Evolutionary conservation across 2,888 invertebrate genomes (phyloP).

Genomic region (Netelia melanura): DNA sequence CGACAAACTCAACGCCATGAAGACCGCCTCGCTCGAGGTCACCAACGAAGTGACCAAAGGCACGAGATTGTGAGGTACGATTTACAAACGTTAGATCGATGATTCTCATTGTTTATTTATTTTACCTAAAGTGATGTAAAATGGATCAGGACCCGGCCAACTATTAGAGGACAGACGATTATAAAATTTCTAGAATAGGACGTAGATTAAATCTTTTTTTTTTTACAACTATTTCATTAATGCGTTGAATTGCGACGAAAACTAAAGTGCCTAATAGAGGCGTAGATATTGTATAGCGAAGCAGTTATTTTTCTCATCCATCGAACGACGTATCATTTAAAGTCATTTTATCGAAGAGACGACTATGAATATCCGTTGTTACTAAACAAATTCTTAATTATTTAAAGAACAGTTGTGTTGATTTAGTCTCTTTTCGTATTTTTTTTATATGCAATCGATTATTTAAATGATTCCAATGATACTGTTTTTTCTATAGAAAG

Average conservation of each 20-base stretch:
- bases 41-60: conserved; percentile 82
- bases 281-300: conserved; percentile 6
- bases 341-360: not conserved
- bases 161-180: not conserved
- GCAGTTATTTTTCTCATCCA: too few relatives aligned
- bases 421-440: too few relatives aligned
- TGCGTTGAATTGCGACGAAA: not conserved
- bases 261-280: conserved; percentile 44
- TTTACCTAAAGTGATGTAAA: not conserved
- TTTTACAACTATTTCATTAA: not conserved
- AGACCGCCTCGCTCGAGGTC: conserved; percentile 81
- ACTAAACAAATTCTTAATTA: not conserved
- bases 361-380: not conserved
- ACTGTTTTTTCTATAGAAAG: not conserved
- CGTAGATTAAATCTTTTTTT: not conserved
- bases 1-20: conserved; percentile 81
- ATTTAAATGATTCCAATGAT: not conserved
- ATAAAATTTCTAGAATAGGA: not conserved
- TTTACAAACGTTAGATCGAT: not conserved
- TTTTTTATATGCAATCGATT: not conserved
- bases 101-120: conserved; percentile 8
- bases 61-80: conserved; percentile 78
- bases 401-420: not conserved
- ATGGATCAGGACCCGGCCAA: not conserved
- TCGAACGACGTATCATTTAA: not conserved